A percentile compares a stretch with the other conserved stretches of the same genome.
These are phyloP conservation scores for Eugnorisma glareosa DNA, from an alignment of 2,888 invertebrate species.

Conservation along the genomic window DNA sequence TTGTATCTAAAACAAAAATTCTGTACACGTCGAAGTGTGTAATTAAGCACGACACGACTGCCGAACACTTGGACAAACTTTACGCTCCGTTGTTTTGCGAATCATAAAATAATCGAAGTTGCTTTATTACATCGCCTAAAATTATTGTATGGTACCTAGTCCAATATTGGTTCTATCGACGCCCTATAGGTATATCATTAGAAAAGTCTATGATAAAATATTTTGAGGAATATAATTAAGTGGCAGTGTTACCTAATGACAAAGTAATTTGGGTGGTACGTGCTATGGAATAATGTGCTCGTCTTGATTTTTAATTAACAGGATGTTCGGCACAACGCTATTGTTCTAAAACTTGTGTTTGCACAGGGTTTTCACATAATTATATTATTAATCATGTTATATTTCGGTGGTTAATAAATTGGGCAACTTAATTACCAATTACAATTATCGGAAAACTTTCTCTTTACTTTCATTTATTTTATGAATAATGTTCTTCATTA, in stretches of 20 bases:
- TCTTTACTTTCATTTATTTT: background rate
- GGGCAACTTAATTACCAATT: background rate
- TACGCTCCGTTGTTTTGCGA: constrained; percentile 3
- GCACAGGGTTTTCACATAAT: constrained; percentile 11
- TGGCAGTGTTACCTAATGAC: constrained; percentile 54
- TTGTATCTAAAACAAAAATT: constrained; percentile 41
- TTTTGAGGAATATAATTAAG: constrained; percentile 63
- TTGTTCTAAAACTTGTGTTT: constrained; percentile 12
- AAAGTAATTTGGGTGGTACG: constrained; percentile 64
- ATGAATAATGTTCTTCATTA: background rate
- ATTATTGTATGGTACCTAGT: constrained; percentile 8
- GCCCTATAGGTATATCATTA: constrained; percentile 47
- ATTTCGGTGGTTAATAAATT: background rate
- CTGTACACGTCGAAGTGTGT: constrained; percentile 18
- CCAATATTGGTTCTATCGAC: constrained; percentile 35
- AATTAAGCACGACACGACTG: constrained; percentile 19
- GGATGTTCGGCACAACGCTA: constrained; percentile 7
- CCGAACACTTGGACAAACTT: constrained; percentile 23
- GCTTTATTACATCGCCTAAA: background rate
- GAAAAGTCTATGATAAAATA: constrained; percentile 57
- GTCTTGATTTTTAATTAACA: constrained; percentile 65
- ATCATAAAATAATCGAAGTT: constrained; percentile 27
- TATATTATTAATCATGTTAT: background rate
- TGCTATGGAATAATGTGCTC: constrained; percentile 69
- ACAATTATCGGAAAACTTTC: background rate